phyloP scores from a whole-genome alignment of 2,888 invertebrate species.

The Sinelater perroti region DNA sequence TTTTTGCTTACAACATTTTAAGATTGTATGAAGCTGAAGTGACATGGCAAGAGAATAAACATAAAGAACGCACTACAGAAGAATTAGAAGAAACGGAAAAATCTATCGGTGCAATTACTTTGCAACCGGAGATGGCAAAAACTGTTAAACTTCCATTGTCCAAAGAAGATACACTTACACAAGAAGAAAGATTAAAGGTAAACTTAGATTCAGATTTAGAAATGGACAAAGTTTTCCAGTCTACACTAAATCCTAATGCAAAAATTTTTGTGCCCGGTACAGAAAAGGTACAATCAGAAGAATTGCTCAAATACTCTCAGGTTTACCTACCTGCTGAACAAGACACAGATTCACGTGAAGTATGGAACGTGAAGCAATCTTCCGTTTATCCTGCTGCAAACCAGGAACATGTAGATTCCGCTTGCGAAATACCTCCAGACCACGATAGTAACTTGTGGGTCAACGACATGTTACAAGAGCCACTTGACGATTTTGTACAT shows the following conservation, averaged over 20 bases:
- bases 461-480: conserved; percentile 51
- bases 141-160: background rate
- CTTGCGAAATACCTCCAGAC: conserved; percentile 52
- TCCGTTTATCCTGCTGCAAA: conserved; percentile 1
- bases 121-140: background rate
- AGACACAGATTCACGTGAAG: background rate
- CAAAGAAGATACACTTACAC: no score
- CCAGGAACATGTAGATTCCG: conserved; percentile 36
- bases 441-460: conserved; percentile 54
- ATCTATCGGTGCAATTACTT: background rate
- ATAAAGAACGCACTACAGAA: background rate
- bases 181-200: background rate
- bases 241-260: conserved; percentile 32
- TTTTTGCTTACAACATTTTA: conserved; percentile 13
- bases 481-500: conserved; percentile 31
- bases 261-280: conserved; percentile 29
- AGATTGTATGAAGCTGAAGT: conserved; percentile 25
- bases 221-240: conserved; percentile 15
- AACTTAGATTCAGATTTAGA: no score
- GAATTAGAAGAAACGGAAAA: background rate
- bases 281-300: conserved; percentile 2
- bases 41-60: conserved; percentile 23
- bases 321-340: background rate
- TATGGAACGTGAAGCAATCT: conserved; percentile 6
- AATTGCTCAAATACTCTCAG: background rate